phyloP scores from a whole-genome alignment of 2,113 vertebrate species.

The Alethe diademata region DNA sequence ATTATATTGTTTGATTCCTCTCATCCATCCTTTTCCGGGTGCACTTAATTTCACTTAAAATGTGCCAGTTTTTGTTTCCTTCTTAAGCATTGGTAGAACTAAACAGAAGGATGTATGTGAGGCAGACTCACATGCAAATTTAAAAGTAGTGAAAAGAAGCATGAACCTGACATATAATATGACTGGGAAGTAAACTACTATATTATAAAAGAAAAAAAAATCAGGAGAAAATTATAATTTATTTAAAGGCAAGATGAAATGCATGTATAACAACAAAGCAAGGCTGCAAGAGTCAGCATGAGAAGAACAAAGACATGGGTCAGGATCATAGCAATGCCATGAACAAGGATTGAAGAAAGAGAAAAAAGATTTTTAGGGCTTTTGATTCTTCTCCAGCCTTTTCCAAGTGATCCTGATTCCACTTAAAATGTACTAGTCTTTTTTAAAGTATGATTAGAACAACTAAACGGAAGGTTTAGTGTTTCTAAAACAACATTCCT shows the following conservation, averaged over 20 bases:
- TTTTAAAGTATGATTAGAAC: not conserved
- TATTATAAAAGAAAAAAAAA: not conserved
- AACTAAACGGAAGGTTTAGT: not conserved
- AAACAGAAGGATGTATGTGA: not conserved
- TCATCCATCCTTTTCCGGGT: not conserved
- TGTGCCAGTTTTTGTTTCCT: not conserved
- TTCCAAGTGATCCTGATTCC: not conserved
- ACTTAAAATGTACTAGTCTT: not conserved
- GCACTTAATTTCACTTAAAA: not conserved
- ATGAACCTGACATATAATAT: not conserved
- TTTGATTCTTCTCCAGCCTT: not conserved
- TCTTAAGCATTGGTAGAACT: not conserved
- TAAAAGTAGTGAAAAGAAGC: not conserved
- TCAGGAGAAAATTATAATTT: fast-evolving
- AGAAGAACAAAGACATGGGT: not conserved
- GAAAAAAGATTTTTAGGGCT: not conserved
- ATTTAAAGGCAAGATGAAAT: not conserved
- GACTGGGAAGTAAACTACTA: not conserved
- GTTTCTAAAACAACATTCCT: not conserved
- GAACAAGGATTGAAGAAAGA: not conserved
- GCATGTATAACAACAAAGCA: not conserved
- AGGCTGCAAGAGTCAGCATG: not conserved
- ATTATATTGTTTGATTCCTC: not conserved
- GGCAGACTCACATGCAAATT: not conserved
- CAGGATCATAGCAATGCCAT: not conserved